phyloP scores from a whole-genome alignment of 2,888 invertebrate species.

The Mesochorus sp. region DNA sequence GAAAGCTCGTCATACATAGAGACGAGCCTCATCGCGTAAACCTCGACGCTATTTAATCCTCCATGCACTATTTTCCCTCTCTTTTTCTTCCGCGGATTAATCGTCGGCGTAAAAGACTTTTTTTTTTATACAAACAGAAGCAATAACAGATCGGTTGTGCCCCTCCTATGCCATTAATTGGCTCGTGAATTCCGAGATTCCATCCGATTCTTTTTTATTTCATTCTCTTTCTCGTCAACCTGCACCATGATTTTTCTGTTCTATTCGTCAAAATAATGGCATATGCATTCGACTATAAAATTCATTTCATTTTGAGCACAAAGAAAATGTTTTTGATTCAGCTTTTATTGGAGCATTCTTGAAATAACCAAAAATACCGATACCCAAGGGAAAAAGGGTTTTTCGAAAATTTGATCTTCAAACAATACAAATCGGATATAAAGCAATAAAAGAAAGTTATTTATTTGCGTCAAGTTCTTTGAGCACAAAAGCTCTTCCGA shows the following conservation, averaged over 20 bases:
- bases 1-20: slow-evolving; percentile 1
- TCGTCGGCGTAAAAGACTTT: slow-evolving; percentile 2
- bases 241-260: slow-evolving; percentile 5
- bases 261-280: no score
- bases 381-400: no score
- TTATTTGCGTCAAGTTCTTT: no score
- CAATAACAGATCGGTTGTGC: slow-evolving; percentile 16
- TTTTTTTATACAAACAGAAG: neutral
- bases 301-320: neutral
- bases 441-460: no score
- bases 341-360: no score
- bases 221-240: neutral
- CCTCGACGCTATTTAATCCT: slow-evolving; percentile 8
- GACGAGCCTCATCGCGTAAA: slow-evolving; percentile 1
- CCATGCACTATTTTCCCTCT: neutral
- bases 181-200: slow-evolving; percentile 6
- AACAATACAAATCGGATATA: no score
- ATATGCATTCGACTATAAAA: no score
- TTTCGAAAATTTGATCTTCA: no score
- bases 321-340: neutral
- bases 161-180: slow-evolving; percentile 7
- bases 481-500: neutral
- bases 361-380: no score
- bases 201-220: neutral
- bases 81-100: neutral